These are phyloP conservation scores for Zaprionus tsacasi DNA, from an alignment of 1,140 invertebrate genomes.

Conservation along the genomic window DNA sequence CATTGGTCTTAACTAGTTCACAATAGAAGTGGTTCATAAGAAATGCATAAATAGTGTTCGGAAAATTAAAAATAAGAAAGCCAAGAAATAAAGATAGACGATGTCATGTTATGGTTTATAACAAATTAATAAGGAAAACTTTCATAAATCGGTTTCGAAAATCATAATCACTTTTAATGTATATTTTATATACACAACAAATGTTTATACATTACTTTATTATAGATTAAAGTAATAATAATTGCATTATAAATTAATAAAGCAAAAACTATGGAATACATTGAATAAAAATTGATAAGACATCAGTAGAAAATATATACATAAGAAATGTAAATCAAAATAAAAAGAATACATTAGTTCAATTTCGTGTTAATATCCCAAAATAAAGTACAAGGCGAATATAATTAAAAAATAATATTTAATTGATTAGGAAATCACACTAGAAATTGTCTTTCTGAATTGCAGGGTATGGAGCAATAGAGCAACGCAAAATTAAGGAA, in stretches of 20 bases:
- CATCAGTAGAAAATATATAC: constrained; percentile 40
- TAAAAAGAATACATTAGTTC: constrained; percentile 52
- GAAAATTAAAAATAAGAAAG: neutral
- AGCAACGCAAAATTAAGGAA: constrained; percentile 69
- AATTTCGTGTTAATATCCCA: constrained; percentile 32
- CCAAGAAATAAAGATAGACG: neutral
- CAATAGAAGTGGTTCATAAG: neutral
- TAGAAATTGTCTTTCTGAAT: constrained; percentile 54
- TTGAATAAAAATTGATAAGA: constrained; percentile 53
- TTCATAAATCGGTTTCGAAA: constrained; percentile 36
- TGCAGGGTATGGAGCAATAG: constrained; percentile 21
- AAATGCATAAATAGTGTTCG: neutral
- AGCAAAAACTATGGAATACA: constrained; percentile 68
- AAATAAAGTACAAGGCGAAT: constrained; percentile 44
- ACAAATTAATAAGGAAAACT: constrained; percentile 1
- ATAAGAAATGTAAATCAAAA: constrained; percentile 45
- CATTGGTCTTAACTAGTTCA: constrained; percentile 26
- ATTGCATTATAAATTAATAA: constrained; percentile 78
- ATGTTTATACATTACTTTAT: constrained; percentile 68
- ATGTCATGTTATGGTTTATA: no score
- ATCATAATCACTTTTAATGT: constrained; percentile 77
- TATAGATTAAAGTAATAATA: constrained; percentile 71
- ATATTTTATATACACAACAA: constrained; percentile 83
- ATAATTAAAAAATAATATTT: constrained; percentile 41
- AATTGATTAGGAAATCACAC: constrained; percentile 55